Evolutionary conservation across 2,797 vertebrate species (phyloP).

Genomic region (Odontamblyopus lacepedii): DNA sequence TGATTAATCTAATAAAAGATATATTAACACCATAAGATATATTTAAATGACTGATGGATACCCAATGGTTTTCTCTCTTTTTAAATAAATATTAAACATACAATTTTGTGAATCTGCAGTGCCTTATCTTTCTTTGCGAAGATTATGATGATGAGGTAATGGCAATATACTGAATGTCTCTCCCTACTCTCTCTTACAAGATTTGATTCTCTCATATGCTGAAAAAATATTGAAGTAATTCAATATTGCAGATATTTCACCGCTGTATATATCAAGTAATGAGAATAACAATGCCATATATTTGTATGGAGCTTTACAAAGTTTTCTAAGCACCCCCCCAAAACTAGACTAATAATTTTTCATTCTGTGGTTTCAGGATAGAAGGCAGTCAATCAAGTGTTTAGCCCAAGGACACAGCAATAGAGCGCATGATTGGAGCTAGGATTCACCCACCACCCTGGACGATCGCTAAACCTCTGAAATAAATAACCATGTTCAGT

Average conservation of each 20-base stretch:
- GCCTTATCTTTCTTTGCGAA: neutral
- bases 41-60: neutral
- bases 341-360: no score
- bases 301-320: neutral
- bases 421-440: no score
- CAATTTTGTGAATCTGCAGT: no score
- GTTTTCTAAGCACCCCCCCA: no score
- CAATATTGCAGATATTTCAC: neutral
- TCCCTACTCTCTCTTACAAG: neutral
- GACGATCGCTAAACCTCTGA: no score
- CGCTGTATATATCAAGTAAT: no score
- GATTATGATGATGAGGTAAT: neutral
- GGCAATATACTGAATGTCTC: neutral
- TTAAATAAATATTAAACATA: no score
- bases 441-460: no score
- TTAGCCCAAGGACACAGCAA: neutral
- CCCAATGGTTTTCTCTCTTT: neutral
- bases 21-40: neutral
- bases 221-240: neutral
- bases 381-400: no score
- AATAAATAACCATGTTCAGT: no score
- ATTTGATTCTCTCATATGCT: neutral
- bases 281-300: neutral
- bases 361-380: neutral
- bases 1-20: neutral